These are phyloP conservation scores for Tinea trinotella DNA, from an alignment of 2,888 invertebrate species.

Conservation along the genomic window DNA sequence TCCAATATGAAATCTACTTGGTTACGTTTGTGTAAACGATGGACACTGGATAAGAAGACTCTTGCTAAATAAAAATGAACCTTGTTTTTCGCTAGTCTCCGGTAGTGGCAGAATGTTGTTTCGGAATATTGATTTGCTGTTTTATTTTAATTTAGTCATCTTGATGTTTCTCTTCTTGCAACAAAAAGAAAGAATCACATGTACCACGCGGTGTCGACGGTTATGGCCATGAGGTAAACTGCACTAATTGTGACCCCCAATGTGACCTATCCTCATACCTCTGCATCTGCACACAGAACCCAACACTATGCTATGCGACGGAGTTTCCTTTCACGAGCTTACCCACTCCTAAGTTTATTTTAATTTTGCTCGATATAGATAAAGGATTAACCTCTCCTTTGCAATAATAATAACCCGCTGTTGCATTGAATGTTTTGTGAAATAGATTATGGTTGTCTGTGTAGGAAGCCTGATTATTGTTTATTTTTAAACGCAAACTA, in stretches of 20 bases:
- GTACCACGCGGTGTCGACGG: constrained; percentile 95
- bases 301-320: not conserved
- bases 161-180: constrained; percentile 74
- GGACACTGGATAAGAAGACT: too few relatives aligned
- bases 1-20: too few relatives aligned
- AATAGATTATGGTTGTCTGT: not conserved
- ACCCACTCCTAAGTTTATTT: not conserved
- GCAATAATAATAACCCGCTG: not conserved
- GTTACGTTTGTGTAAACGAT: too few relatives aligned
- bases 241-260: constrained; percentile 50
- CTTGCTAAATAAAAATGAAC: too few relatives aligned
- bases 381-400: not conserved
- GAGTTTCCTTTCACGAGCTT: not conserved
- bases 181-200: constrained; percentile 88
- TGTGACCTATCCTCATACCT: constrained; percentile 32
- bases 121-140: constrained; percentile 5
- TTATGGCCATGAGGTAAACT: constrained; percentile 93
- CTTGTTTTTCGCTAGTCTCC: too few relatives aligned
- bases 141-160: constrained; percentile 44
- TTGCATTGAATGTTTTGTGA: not conserved
- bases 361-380: not conserved
- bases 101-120: not conserved
- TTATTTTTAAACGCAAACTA: too few relatives aligned
- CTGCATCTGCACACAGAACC: not conserved
- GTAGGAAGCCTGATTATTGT: not conserved